Conservation (phyloP, 1,140 invertebrate genomes). For the Drosophila carrolli region DNA sequence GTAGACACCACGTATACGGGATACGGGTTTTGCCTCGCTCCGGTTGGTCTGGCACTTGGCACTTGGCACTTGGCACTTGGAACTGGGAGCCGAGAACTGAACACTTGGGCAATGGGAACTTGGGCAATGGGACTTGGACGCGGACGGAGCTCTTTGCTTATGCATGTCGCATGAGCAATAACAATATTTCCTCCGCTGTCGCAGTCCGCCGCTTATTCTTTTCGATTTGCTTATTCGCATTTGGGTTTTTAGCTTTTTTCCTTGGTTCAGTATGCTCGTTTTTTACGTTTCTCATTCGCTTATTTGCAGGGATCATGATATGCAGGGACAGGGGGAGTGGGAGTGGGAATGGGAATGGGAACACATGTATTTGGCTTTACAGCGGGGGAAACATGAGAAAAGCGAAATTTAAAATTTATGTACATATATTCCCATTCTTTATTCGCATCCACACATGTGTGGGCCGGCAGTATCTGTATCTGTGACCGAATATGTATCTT, state of each 20-base stretch:
- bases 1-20: slow-evolving; percentile 5
- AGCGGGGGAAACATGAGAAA: slow-evolving; percentile 18
- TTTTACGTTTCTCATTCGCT: slow-evolving; percentile 59
- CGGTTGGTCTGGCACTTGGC: slow-evolving; percentile 29
- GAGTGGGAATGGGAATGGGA: slow-evolving; percentile 28
- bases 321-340: slow-evolving; percentile 15
- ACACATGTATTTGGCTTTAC: slow-evolving; percentile 49
- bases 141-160: slow-evolving; percentile 63
- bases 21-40: slow-evolving; percentile 19
- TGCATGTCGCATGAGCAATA: slow-evolving; percentile 79
- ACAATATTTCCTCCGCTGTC: slow-evolving; percentile 66
- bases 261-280: slow-evolving; percentile 21
- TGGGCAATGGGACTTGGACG: slow-evolving; percentile 2
- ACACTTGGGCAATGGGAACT: not conserved
- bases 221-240: slow-evolving; percentile 71
- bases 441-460: slow-evolving; percentile 48
- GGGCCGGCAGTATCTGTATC: slow-evolving; percentile 26
- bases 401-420: slow-evolving; percentile 73
- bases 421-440: slow-evolving; percentile 45
- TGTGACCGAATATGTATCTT: slow-evolving; percentile 18
- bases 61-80: slow-evolving; percentile 20
- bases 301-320: slow-evolving; percentile 57
- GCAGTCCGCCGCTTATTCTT: slow-evolving; percentile 59
- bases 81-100: not conserved
- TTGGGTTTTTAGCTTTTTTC: slow-evolving; percentile 31